phyloP scores from a whole-genome alignment of 2,113 vertebrate species.

The Otis tarda region DNA sequence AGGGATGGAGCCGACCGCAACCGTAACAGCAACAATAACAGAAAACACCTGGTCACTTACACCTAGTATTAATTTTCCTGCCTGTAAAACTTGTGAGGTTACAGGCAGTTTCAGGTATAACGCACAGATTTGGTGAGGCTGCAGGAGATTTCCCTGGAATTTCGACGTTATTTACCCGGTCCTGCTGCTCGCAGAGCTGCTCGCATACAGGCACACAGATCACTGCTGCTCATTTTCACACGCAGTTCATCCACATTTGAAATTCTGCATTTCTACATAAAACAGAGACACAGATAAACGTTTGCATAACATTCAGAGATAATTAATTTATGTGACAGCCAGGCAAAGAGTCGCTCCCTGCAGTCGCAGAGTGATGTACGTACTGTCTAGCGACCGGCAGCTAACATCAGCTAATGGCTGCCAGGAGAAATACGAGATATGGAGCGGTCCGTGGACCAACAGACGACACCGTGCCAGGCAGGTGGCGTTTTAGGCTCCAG shows the following conservation, averaged over 20 bases:
- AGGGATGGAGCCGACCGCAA: fast-evolving
- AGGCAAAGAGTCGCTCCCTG: background rate
- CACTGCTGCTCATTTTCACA: background rate
- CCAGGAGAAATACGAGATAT: background rate
- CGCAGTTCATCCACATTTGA: background rate
- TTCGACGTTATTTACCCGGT: background rate
- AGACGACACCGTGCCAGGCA: background rate
- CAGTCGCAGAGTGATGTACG: background rate
- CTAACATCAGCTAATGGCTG: slow-evolving; percentile 48
- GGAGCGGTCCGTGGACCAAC: background rate
- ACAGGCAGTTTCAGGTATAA: background rate
- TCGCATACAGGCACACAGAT: background rate
- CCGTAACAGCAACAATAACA: background rate
- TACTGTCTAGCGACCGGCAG: background rate
- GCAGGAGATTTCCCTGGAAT: background rate
- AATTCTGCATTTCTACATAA: background rate
- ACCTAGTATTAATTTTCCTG: background rate
- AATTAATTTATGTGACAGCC: background rate
- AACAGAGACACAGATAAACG: background rate
- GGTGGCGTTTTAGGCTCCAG: background rate
- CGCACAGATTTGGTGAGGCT: background rate
- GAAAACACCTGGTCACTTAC: background rate
- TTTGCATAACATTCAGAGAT: background rate
- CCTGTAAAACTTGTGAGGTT: background rate
- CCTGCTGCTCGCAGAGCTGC: background rate